Percentiles rank a stretch among this genome's conserved stretches.
phyloP scores from a whole-genome alignment of 1,140 invertebrate genomes.

The Bactericera cockerelli region DNA sequence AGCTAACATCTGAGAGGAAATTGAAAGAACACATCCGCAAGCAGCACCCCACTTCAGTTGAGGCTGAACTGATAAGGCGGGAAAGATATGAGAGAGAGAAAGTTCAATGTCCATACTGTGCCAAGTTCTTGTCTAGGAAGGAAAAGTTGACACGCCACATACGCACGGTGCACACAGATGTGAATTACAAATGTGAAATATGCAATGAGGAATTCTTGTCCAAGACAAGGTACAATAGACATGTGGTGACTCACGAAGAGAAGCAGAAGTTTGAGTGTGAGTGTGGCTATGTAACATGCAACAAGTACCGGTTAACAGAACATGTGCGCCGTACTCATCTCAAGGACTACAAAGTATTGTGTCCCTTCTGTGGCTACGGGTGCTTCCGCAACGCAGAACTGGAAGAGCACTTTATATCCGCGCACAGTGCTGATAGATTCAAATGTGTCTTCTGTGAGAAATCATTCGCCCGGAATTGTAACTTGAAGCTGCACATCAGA shows the following conservation, averaged over 20 bases:
- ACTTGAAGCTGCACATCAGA: slow-evolving; percentile 44
- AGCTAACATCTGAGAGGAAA: not conserved
- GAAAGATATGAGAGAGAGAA: slow-evolving; percentile 2
- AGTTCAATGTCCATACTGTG: slow-evolving; percentile 2
- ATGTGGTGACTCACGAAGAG: not conserved
- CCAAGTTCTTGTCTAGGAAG: not conserved
- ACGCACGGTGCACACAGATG: not conserved
- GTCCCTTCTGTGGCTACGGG: slow-evolving; percentile 5
- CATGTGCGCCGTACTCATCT: not conserved
- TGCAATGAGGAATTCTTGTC: not conserved
- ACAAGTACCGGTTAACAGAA: not conserved
- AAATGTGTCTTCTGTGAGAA: slow-evolving; percentile 50
- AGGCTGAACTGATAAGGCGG: not conserved
- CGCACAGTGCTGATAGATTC: slow-evolving; percentile 3
- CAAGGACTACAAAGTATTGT: slow-evolving; percentile 1
- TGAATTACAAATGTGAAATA: slow-evolving; percentile 3
- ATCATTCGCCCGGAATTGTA: slow-evolving; percentile 58
- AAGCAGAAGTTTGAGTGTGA: slow-evolving; percentile 1
- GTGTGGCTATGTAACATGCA: slow-evolving; percentile 1
- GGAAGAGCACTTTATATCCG: not conserved
- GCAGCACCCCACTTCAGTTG: not conserved
- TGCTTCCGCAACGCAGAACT: slow-evolving; percentile 7
- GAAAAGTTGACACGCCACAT: not conserved
- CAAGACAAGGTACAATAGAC: slow-evolving; percentile 1
- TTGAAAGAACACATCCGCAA: slow-evolving; percentile 4